These are phyloP conservation scores for Pseudomyrmex cubaensis DNA, from an alignment of 1,140 invertebrate genomes.

Conservation along the genomic window DNA sequence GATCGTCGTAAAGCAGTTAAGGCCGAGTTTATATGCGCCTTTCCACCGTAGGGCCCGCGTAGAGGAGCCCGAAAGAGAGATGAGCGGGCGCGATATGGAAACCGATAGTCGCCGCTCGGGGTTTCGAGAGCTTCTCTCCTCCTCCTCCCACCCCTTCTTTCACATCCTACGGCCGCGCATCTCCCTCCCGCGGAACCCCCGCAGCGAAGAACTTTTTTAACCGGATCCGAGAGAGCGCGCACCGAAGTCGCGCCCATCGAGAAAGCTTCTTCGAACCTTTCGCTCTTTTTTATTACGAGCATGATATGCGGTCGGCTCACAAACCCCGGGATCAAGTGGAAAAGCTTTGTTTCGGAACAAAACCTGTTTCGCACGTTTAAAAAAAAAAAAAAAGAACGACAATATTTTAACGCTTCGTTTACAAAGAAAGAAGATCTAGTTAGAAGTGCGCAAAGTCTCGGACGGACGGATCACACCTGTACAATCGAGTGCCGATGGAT, in stretches of 20 bases:
- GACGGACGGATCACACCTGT: background rate
- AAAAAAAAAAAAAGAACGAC: too few relatives aligned
- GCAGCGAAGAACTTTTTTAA: slow-evolving; percentile 80
- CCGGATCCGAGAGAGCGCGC: slow-evolving; percentile 47
- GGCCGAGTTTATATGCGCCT: slow-evolving; percentile 82
- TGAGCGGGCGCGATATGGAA: slow-evolving; percentile 83
- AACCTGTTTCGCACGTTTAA: background rate
- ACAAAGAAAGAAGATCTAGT: background rate
- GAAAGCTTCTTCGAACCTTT: slow-evolving; percentile 8
- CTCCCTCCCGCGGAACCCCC: slow-evolving; percentile 75
- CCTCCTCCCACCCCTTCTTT: slow-evolving; percentile 8
- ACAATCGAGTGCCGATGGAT: slow-evolving; percentile 1
- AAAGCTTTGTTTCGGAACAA: slow-evolving; percentile 42
- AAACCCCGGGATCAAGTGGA: background rate
- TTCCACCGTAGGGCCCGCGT: slow-evolving; percentile 71
- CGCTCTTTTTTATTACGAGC: slow-evolving; percentile 25
- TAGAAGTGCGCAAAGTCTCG: background rate
- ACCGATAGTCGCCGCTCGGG: slow-evolving; percentile 80
- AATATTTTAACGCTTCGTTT: background rate
- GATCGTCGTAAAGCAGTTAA: slow-evolving; percentile 86
- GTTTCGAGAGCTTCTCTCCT: slow-evolving; percentile 59
- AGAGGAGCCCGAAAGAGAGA: slow-evolving; percentile 78
- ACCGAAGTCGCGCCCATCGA: slow-evolving; percentile 34
- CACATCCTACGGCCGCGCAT: slow-evolving; percentile 69
- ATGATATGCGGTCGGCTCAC: background rate